phyloP scores from a whole-genome alignment of 1,140 invertebrate species.

The Vanessa atalanta region DNA sequence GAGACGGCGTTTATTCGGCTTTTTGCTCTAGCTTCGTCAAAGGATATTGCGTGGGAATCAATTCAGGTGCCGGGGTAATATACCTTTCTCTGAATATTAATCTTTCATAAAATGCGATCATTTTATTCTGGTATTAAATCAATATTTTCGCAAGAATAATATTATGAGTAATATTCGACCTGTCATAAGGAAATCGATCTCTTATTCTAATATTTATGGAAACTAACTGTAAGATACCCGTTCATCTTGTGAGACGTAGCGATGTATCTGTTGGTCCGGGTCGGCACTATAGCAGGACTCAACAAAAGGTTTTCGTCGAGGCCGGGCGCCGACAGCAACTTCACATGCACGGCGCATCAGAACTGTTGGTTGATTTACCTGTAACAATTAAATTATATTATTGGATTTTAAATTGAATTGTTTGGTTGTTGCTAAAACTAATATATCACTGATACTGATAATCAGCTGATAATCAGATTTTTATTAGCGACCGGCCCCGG shows the following conservation, averaged over 20 bases:
- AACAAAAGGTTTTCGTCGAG: slow-evolving; percentile 57
- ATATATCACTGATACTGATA: too few species aligned
- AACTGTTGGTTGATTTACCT: slow-evolving; percentile 64
- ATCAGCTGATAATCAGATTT: too few species aligned
- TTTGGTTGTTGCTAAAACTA: too few species aligned
- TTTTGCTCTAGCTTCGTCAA: slow-evolving; percentile 69
- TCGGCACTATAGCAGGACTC: slow-evolving; percentile 49
- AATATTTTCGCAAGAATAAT: neutral
- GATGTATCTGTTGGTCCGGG: slow-evolving; percentile 48
- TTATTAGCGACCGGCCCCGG: too few species aligned
- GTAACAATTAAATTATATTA: slow-evolving; percentile 47
- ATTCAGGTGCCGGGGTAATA: slow-evolving; percentile 69
- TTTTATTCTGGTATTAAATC: slow-evolving; percentile 19
- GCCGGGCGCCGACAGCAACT: slow-evolving; percentile 58
- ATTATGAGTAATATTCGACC: too few species aligned
- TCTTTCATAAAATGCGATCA: slow-evolving; percentile 53
- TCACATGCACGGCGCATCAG: slow-evolving; percentile 68
- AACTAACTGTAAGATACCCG: slow-evolving; percentile 57
- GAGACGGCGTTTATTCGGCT: slow-evolving; percentile 66
- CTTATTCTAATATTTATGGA: slow-evolving; percentile 16
- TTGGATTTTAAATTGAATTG: too few species aligned
- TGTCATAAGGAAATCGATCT: neutral
- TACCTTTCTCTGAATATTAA: slow-evolving; percentile 65
- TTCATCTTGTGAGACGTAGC: slow-evolving; percentile 63
- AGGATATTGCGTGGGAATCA: slow-evolving; percentile 77